Base-by-base conservation (phyloP, 2,797 vertebrate species). In the Poecilia gillii region DNA sequence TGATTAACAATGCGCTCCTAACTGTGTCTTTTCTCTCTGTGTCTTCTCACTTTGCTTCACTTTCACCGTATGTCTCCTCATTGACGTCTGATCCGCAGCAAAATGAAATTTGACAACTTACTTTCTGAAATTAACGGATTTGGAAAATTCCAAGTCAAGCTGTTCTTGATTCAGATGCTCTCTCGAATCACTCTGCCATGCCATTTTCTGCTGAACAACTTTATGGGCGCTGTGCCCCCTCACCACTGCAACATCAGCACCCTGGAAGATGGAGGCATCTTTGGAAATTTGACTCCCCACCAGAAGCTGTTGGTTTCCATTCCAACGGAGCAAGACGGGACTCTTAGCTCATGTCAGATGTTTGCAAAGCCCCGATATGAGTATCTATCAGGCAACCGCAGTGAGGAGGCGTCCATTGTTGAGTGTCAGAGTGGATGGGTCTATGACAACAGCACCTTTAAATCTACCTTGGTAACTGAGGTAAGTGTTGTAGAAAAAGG, bases 181-280 rank as follows among this genome's bases (percentile, higher is more conserved):
- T 93, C 96, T 41, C 94, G 97, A 33, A 62, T 97, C 0, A 93
- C 95, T 39, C 49, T 98, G 0, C 97, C 97, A 0, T 92, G 97
- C 84, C 96, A 99, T 86, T 98, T 99, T 83, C 81, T 99, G 78
- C 89, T 99, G 78, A 96, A 97, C 75, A 96, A 97, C 85, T 99
- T 99, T 85, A 96, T 98, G 57, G 95, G 96, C 0, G 97, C 95
- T 0, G 95, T 96, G 62, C 98, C 97, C 0, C 75, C 92, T 81
- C 97, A 99, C 80, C 97, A 92, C 88, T 99, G 98, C 79, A 80
- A 95, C 74, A 83, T 97, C 83, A 87, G 92, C 5, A 55, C 76
- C 46, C 90, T 93, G 79, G 94, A 95, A 31, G 85, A 83, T 49
- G 89, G 80, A 11, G 73, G 9, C 4, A 0, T 83, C 16, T 96